Percentiles rank a stretch among this genome's conserved stretches.
These are phyloP conservation scores for Chrysaora quinquecirrha DNA, from an alignment of 30 jellyfish, hydroid and myxozoan genomes.

Conservation along the genomic window DNA sequence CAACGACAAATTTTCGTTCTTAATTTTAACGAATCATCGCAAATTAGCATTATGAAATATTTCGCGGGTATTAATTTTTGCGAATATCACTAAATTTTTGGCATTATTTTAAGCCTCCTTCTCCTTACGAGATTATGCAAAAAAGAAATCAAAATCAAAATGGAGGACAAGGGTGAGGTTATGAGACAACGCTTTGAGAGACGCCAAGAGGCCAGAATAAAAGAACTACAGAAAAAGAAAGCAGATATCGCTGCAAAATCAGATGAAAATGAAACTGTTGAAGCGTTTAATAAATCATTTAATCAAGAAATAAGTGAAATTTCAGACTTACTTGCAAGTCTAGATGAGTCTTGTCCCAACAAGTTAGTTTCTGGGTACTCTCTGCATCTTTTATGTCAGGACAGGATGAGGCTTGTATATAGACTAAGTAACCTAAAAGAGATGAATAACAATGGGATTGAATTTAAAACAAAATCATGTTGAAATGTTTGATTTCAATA, in stretches of 20 bases:
- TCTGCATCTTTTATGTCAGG: too few relatives aligned
- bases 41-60: too few relatives aligned
- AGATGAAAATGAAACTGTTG: slow-evolving; percentile 14
- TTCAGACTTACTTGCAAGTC: background rate
- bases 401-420: background rate
- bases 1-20: too few relatives aligned
- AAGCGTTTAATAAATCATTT: slow-evolving; percentile 27
- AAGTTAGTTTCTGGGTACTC: slow-evolving; percentile 29
- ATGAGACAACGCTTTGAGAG: slow-evolving; percentile 36
- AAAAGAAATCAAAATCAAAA: slow-evolving; percentile 25
- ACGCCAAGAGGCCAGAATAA: slow-evolving; percentile 50
- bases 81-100: too few relatives aligned
- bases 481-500: too few relatives aligned
- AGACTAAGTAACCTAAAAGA: too few relatives aligned
- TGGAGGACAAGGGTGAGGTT: slow-evolving; percentile 54
- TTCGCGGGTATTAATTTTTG: too few relatives aligned
- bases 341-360: slow-evolving; percentile 26
- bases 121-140: too few relatives aligned
- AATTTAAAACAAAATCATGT: too few relatives aligned
- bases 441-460: too few relatives aligned
- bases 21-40: too few relatives aligned
- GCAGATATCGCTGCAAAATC: slow-evolving; percentile 18
- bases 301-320: slow-evolving; percentile 3
- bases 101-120: too few relatives aligned
- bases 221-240: slow-evolving; percentile 44